Evolutionary conservation across 2,888 invertebrate genomes (phyloP), one percentile per base, ranked within the genome.

Genomic region (Apamea monoglypha): DNA sequence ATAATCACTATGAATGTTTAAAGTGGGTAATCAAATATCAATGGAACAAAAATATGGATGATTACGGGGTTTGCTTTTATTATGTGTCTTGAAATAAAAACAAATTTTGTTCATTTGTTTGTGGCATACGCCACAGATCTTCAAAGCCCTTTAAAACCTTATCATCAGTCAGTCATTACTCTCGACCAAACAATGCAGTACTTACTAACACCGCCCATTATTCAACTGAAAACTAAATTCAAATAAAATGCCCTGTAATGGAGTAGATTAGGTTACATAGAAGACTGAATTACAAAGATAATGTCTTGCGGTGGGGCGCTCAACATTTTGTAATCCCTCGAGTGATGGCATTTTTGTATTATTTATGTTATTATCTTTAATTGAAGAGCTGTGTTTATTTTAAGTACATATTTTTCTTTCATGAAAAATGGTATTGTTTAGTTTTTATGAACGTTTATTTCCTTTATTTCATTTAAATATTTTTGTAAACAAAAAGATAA

Each of bases 221-320:
- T 59, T 63, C 6, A 16, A 61, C 44, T 78, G 36, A 74, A 66
- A 70, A 70, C 36, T 63, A 70, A 61, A 70, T 66, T 70, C 36
- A 21, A 67, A 67, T 74, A 74, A 78, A 82, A 67, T 64, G n/a
- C 14, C 47, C 32, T 8, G 25, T 78, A 82, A 71, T 74, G 36
- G n/a, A 64, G 53, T 10, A 74, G 79, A 83, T 79, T 74, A 61
- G 12, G 56, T 84, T 84, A 63, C 74, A 56, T 29, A 79, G 40
- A 74, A 12, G 29, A 36, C 16, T 40, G 61, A 79, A 79, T 67
- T 79, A 71, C 66, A 32, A n/a, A 71, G 61, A 47, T 79, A 82
- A 82, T 79, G 64, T 47, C 66, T 61, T 71, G 21, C 29, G 56
- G 44, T 44, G 69, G 18, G 69, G 36, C 16, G 12, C 77, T 2